These are phyloP conservation scores for Tetragnatha versicolor DNA, from an alignment of 1,140 invertebrate species.

Conservation along the genomic window DNA sequence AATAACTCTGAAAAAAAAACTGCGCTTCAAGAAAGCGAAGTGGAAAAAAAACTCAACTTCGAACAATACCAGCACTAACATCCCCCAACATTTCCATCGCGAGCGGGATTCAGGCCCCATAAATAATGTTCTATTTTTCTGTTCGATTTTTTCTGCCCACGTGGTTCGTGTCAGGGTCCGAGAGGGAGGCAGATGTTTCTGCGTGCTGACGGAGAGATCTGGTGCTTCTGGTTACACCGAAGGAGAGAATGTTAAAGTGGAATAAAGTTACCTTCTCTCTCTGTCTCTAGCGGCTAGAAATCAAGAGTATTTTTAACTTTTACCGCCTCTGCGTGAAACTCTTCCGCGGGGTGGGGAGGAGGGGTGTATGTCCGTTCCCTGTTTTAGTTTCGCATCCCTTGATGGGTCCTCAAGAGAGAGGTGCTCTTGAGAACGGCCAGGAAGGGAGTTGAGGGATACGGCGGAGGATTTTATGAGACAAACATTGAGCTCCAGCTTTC, in stretches of 20 bases:
- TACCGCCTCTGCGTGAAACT: not conserved
- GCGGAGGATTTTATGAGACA: too few relatives aligned
- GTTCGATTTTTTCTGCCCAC: not conserved
- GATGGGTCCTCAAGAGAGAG: too few relatives aligned
- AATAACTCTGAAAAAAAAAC: too few relatives aligned
- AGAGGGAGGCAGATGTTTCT: constrained; percentile 41
- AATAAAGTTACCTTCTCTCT: constrained; percentile 47
- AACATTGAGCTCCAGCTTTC: too few relatives aligned
- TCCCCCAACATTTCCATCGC: too few relatives aligned
- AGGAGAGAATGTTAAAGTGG: constrained; percentile 28
- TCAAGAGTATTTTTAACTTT: constrained; percentile 39
- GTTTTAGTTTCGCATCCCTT: not conserved
- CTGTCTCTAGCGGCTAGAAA: not conserved
- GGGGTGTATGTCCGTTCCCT: not conserved
- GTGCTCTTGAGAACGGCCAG: too few relatives aligned
- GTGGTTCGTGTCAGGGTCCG: constrained; percentile 21
- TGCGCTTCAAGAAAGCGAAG: too few relatives aligned
- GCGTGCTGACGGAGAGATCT: constrained; percentile 28
- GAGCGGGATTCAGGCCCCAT: too few relatives aligned
- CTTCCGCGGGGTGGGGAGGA: not conserved
- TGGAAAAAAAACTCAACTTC: too few relatives aligned
- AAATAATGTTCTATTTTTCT: not conserved
- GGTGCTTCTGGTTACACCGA: constrained; percentile 36
- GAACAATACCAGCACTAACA: too few relatives aligned
- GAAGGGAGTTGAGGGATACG: too few relatives aligned